Percentiles rank a stretch among this genome's conserved stretches.
Evolutionary conservation across 2,888 invertebrate species (phyloP).

Genomic region (Dicyrtoma fusca): DNA sequence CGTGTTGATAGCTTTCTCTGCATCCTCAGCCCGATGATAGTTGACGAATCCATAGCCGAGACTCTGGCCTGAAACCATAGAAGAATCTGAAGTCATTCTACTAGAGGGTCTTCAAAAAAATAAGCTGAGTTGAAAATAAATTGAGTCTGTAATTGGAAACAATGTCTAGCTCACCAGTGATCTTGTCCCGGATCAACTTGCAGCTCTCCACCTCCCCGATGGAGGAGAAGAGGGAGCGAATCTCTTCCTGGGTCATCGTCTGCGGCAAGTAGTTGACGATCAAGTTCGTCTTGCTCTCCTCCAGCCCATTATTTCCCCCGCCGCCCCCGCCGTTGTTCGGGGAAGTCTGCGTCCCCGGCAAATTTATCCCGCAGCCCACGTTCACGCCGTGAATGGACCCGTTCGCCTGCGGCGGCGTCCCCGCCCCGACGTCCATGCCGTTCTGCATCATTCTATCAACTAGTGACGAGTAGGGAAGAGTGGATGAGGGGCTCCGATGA

Average conservation of each 20-base stretch:
- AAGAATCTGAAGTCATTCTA: slow-evolving; percentile 52
- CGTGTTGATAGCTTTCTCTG: slow-evolving; percentile 97
- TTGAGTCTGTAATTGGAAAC: too few relatives aligned
- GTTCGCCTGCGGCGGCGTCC: slow-evolving; percentile 78
- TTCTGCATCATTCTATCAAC: slow-evolving; percentile 72
- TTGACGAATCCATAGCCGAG: slow-evolving; percentile 99
- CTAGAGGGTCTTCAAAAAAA: slow-evolving; percentile 43
- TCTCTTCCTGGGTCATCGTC: slow-evolving; percentile 99
- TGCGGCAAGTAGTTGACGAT: slow-evolving; percentile 99
- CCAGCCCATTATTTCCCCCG: slow-evolving; percentile 68
- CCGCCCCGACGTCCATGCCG: slow-evolving; percentile 67
- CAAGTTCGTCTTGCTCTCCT: slow-evolving; percentile 96
- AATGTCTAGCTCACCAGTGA: slow-evolving; percentile 75
- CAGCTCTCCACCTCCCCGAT: slow-evolving; percentile 99
- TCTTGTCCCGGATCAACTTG: slow-evolving; percentile 98
- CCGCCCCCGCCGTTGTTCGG: slow-evolving; percentile 59
- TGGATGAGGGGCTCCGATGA: neutral
- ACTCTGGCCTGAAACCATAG: slow-evolving; percentile 78
- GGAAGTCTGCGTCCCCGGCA: slow-evolving; percentile 60
- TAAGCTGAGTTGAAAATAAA: neutral
- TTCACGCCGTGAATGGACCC: slow-evolving; percentile 64
- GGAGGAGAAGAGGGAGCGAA: slow-evolving; percentile 94
- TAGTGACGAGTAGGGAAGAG: neutral
- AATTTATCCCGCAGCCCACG: slow-evolving; percentile 58
- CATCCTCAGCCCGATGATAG: slow-evolving; percentile 96